Conservation (phyloP, 1,140 invertebrate genomes). For the Drosophila murphyi region DNA sequence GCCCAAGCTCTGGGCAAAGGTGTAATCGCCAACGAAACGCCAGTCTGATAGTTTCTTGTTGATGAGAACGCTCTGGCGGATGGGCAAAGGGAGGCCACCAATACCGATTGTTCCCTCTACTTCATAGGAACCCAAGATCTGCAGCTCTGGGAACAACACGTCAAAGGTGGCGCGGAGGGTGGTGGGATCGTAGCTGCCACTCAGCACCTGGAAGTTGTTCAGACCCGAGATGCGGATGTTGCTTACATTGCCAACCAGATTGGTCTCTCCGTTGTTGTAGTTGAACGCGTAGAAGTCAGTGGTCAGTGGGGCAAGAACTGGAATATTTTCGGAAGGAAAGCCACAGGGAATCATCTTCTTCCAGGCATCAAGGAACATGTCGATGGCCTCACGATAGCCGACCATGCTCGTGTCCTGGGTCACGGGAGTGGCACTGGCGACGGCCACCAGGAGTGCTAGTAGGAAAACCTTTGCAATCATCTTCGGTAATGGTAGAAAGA, state of each 20-base stretch:
- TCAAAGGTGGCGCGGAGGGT: slow-evolving; percentile 54
- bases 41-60: slow-evolving; percentile 61
- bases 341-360: slow-evolving; percentile 67
- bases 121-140: slow-evolving; percentile 48
- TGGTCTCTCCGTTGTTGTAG: slow-evolving; percentile 25
- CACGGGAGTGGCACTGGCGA: not conserved
- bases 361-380: slow-evolving; percentile 51
- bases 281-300: slow-evolving; percentile 38
- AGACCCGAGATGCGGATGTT: slow-evolving; percentile 59
- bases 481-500: slow-evolving; percentile 16
- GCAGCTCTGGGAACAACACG: slow-evolving; percentile 54
- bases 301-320: slow-evolving; percentile 45
- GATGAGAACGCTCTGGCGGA: slow-evolving; percentile 41
- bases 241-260: slow-evolving; percentile 54
- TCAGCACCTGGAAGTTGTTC: slow-evolving; percentile 52
- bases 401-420: slow-evolving; percentile 23
- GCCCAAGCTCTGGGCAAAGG: slow-evolving; percentile 35
- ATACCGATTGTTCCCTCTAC: slow-evolving; percentile 52
- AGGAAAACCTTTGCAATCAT: slow-evolving; percentile 43
- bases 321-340: slow-evolving; percentile 44
- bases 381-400: slow-evolving; percentile 42
- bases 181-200: slow-evolving; percentile 34
- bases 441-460: slow-evolving; percentile 32
- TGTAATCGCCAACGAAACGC: slow-evolving; percentile 61
- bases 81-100: slow-evolving; percentile 40